Evolutionary conservation across 2,888 invertebrate species (phyloP), one percentile per base, ranked within the genome.

Genomic region (Drosophila histrio): DNA sequence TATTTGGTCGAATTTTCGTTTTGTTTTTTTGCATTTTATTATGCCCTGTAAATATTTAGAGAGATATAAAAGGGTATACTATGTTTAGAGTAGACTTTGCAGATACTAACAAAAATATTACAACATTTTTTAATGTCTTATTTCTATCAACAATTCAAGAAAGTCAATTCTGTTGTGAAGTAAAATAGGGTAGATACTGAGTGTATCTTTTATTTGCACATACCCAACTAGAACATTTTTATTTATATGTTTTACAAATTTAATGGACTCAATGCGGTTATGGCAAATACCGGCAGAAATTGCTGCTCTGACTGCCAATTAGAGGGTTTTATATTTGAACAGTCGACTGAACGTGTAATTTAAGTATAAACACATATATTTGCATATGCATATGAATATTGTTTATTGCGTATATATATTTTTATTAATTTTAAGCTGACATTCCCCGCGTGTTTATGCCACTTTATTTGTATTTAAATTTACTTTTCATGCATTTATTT

Each of bases 301-400:
- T 73, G 61, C 61, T 59, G 66, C 52, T 58, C 49, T 72, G 72
- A 62, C 68, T 64, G 65, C 64, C 80, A 70, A 86, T 86, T 83
- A 73, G 62, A 54, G 57, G 34, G 36, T 28, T 68, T 74, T 43
- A 56, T 44, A 47, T 30, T 53, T 53, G 22, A 21, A 24, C 32
- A 41, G 39, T 19, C 36, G 21, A 21, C 17, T 13, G 15, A 15
- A 15, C 22, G 11, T 43, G 17, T 43, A 32, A 43, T 41, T n/a
- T 19, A 49, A 21, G 34, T 15, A 13, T 22, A 8, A 3, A 21
- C 3, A 30, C 26, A 6, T 50, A 17, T 36, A n/a, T 17, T 15
- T 24, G 2, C 11, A 34, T 22, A 9, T 15, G 5, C n/a, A 9
- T 11, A 36, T 36, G 17, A 39, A 19, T 38, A 38, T 38, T 15